These are phyloP conservation scores for Papilio xuthus DNA, from an alignment of 1,140 invertebrate species.

Conservation along the genomic window DNA sequence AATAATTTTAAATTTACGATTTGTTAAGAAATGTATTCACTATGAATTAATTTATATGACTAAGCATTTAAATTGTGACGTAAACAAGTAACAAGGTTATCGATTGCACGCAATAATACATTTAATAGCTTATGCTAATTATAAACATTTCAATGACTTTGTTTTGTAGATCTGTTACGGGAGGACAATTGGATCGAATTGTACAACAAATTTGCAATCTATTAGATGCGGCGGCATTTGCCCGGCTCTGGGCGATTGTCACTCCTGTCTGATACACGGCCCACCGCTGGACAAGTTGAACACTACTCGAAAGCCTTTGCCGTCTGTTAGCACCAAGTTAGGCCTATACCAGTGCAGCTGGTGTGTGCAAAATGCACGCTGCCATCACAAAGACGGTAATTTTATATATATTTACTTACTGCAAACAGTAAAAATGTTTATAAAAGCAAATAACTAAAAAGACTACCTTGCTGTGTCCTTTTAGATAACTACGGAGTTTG, in stretches of 20 bases:
- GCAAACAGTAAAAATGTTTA: too few species aligned
- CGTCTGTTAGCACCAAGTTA: conserved; percentile 88
- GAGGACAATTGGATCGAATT: conserved; percentile 90
- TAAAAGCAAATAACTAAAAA: neutral
- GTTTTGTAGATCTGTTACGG: conserved; percentile 88
- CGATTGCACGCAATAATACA: neutral
- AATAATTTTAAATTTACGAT: neutral
- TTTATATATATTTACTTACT: neutral
- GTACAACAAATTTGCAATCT: conserved; percentile 94
- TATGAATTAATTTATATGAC: conserved; percentile 23
- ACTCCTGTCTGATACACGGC: conserved; percentile 92
- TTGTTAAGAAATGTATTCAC: neutral
- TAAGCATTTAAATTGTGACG: conserved; percentile 9
- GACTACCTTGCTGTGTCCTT: conserved; percentile 41
- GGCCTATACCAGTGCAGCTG: conserved; percentile 92
- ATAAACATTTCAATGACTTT: conserved; percentile 21
- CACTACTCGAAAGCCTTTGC: conserved; percentile 66
- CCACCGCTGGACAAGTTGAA: conserved; percentile 59
- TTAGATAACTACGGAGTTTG: conserved; percentile 91
- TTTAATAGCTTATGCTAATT: neutral
- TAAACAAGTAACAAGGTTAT: conserved; percentile 1
- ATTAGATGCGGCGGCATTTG: conserved; percentile 94
- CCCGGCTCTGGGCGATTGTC: conserved; percentile 92
- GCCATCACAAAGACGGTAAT: conserved; percentile 90
- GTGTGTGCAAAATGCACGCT: conserved; percentile 96